Evolutionary conservation across 2,888 invertebrate genomes (phyloP), one percentile per base, ranked within the genome.

Genomic region (Sphaerophoria rueppellii): DNA sequence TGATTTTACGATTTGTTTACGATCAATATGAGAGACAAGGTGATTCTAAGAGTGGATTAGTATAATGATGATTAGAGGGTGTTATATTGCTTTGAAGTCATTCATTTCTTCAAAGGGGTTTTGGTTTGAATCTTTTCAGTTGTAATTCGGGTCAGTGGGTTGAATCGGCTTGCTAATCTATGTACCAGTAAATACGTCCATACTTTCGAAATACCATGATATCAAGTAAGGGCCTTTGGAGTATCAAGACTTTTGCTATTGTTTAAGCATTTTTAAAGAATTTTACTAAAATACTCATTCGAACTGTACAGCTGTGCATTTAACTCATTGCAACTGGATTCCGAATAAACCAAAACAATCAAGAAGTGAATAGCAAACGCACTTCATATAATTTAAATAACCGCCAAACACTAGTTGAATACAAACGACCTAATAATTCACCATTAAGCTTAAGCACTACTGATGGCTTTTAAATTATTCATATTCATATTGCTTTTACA

Each of bases 1-100:
- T 81, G 81, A 85, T 85, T 81, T 85, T 54, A 85, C 85, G 81
- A 81, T 85, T 85, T 85, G 85, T 85, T 81, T 85, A 81, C 77
- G 65, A 69, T 81, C 63, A 71, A 16, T 60, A 34, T 63, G 46
- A 35, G 48, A 46, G 63, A 73, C 40, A 37, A 58, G 24, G 67
- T 65, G 63, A 58, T 76, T 81, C 14, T 50, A 24, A 24, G 24
- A 24, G 12, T 48, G 34, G 43, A 46, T n/a, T 71, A 75, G 79
- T 67, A 57, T 70, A 72, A 7, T 6, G 6, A 14, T 35, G n/a
- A 72, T 35, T 80, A 14, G 37, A 14, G 57, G 75, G 69, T 57
- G 75, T 73, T 69, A 2, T 24, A 69, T 72, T 48, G 75, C 61
- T 79, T 55, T 6, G 11, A 48, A 60, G 61, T 50, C 32, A 14